Conservation (phyloP, 2,113 vertebrate genomes). For the Anser cygnoides region DNA sequence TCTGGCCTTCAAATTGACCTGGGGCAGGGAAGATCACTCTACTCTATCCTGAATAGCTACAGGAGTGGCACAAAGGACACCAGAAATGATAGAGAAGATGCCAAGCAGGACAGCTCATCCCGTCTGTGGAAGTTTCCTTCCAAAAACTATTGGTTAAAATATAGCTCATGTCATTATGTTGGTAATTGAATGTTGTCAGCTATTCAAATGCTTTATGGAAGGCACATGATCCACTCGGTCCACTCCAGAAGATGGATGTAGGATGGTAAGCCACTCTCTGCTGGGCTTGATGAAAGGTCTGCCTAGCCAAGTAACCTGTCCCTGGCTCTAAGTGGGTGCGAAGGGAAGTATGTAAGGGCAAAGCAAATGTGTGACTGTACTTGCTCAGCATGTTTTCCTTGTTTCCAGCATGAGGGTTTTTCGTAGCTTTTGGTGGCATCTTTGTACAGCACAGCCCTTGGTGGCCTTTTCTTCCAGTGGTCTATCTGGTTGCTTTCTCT, state of each 20-base stretch:
- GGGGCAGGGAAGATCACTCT: not conserved
- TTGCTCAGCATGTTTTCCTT: not conserved
- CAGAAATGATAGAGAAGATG: not conserved
- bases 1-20: not conserved
- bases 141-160: not conserved
- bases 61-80: not conserved
- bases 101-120: not conserved
- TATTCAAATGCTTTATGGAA: not conserved
- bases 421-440: not conserved
- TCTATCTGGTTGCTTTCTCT: not conserved
- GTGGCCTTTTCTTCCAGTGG: not conserved
- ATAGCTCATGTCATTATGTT: not conserved
- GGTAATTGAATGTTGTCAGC: not conserved
- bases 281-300: not conserved
- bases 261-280: fast-evolving
- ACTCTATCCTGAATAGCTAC: not conserved
- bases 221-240: not conserved
- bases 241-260: not conserved
- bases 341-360: not conserved
- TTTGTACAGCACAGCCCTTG: not conserved
- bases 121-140: not conserved
- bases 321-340: not conserved
- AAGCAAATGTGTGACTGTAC: not conserved
- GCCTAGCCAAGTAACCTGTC: not conserved
- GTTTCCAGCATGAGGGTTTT: not conserved